phyloP scores from a whole-genome alignment of 2,797 vertebrate species.

The Apogon talboti region DNA sequence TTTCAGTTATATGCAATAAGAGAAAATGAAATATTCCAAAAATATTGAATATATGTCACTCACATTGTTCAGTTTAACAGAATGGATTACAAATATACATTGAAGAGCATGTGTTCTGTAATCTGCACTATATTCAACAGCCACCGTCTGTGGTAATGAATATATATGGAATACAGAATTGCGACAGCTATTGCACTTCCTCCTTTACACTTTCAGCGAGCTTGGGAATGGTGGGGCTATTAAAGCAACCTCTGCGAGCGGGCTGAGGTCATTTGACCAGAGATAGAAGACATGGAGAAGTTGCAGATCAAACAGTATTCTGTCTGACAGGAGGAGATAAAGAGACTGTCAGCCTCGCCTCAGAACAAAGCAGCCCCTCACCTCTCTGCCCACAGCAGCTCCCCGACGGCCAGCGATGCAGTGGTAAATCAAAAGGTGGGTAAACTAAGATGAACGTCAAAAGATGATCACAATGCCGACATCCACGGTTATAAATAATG shows the following conservation, averaged over 20 bases:
- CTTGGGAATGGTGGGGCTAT: constrained; percentile 31
- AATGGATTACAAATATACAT: no score
- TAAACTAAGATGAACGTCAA: constrained; percentile 71
- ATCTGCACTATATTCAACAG: no score
- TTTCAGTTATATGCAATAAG: no score
- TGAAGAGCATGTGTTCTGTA: no score
- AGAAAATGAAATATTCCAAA: no score
- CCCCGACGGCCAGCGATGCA: constrained; percentile 66
- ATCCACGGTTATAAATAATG: constrained; percentile 50
- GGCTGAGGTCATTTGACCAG: constrained; percentile 76
- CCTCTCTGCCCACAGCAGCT: constrained; percentile 72
- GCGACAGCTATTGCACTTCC: constrained; percentile 16
- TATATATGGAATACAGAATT: no score
- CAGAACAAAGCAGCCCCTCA: constrained; percentile 81
- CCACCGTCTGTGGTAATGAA: no score
- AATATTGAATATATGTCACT: no score
- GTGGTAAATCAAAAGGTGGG: constrained; percentile 68
- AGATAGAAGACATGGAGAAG: constrained; percentile 67
- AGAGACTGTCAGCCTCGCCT: constrained; percentile 75
- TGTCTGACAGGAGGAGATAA: constrained; percentile 83
- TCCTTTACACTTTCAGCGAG: constrained; percentile 30
- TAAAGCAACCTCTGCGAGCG: constrained; percentile 43
- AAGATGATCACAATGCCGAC: constrained; percentile 60
- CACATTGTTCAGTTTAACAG: no score
- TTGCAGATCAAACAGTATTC: constrained; percentile 80